Evolutionary conservation across 2,113 vertebrate genomes (phyloP), one percentile per base, ranked within the genome.

Genomic region (Elephas maximus): DNA sequence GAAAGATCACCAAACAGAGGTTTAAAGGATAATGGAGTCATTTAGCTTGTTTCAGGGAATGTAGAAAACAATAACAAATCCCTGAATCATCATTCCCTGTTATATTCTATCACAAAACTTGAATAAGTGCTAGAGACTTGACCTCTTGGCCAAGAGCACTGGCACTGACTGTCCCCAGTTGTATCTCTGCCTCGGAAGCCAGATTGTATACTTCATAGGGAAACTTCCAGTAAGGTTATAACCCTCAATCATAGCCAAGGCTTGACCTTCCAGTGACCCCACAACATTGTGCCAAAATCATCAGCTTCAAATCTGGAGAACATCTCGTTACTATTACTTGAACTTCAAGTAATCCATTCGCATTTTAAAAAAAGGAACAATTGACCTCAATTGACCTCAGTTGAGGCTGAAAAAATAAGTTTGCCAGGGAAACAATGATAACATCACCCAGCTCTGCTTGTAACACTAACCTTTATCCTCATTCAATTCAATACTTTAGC

Each of bases 231-330:
- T 24, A 78, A 86, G 8, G 45, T 81, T 76, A 67, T 86, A 93
- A 57, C 7, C 20, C 24, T 69, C 30, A 33, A 44, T 48, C 30
- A 78, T 62, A 81, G 83, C 57, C 8, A 2, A 78, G 20, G 8
- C 17, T 26, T 88, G 60, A 12, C 65, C 65, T 53, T 11, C 8
- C 37, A 77, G 11, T 81, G 69, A 86, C 48, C 41, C 63, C 26
- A 67, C 60, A 81, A 45, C 30, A 81, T 91, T 45, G 2, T 81
- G 8, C 65, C 30, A 57, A 76, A 37, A 76, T 87, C 23, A 85
- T 80, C 53, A 91, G 33, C 24, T 91, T 94, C 48, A 92, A 48
- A 80, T 65, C 45, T 91, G 57, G 37, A 94, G 76, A 93, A 91
- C 9, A 67, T 73, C 14, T 48, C 10, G 15, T 80, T 93, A 33